These are phyloP conservation scores for Papilio xuthus DNA, from an alignment of 1,140 invertebrate species.

Conservation along the genomic window DNA sequence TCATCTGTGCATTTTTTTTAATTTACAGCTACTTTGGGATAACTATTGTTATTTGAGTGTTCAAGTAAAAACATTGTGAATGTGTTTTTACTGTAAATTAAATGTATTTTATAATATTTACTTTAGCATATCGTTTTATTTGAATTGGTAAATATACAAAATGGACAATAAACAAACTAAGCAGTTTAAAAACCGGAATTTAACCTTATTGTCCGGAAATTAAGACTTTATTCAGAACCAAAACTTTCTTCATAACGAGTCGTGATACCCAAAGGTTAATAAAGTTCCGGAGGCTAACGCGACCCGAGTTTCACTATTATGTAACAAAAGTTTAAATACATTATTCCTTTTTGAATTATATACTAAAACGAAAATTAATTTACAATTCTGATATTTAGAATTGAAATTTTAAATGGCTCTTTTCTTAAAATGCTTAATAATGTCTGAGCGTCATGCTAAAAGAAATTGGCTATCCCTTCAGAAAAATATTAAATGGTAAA, in stretches of 20 bases:
- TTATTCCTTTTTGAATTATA: not conserved
- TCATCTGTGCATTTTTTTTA: too few species aligned
- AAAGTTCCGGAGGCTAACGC: not conserved
- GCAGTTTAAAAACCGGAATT: not conserved
- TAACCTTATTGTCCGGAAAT: not conserved
- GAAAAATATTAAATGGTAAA: too few species aligned
- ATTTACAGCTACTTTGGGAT: too few species aligned
- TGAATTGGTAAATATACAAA: not conserved
- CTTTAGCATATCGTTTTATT: not conserved
- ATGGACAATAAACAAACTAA: not conserved
- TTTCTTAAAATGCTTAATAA: too few species aligned
- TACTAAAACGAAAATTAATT: not conserved
- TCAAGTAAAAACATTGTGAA: too few species aligned
- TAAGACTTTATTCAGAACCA: not conserved
- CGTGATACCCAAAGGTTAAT: slow-evolving; percentile 24
- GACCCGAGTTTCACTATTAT: slow-evolving; percentile 36
- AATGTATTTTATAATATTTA: not conserved
- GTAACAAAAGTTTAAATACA: slow-evolving; percentile 9
- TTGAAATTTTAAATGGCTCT: not conserved
- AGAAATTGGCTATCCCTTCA: too few species aligned
- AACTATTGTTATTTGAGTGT: too few species aligned
- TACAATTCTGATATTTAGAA: too few species aligned
- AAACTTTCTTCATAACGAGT: slow-evolving; percentile 7
- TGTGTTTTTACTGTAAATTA: not conserved
- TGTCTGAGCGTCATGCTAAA: too few species aligned